A percentile compares a stretch with the other conserved stretches of the same genome.
phyloP scores from a whole-genome alignment of 1,140 invertebrate genomes.

The Anastrepha obliqua region DNA sequence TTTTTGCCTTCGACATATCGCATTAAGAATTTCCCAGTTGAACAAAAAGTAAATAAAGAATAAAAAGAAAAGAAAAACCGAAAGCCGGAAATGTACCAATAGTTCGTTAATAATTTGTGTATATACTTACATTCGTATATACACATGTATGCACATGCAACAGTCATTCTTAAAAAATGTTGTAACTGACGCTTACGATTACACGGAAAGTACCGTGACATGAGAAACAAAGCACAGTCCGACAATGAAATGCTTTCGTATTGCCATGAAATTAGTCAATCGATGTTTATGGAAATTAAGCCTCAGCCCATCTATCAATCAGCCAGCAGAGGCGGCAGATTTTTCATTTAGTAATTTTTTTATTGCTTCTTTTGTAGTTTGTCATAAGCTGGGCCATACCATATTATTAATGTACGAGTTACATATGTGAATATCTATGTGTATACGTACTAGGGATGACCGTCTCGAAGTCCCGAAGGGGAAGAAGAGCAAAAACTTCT shows the following conservation, averaged over 20 bases:
- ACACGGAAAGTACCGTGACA: neutral
- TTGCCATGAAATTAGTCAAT: neutral
- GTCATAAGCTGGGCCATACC: neutral
- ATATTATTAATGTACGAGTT: neutral
- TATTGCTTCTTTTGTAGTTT: neutral
- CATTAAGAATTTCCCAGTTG: neutral
- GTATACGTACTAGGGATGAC: too few species aligned
- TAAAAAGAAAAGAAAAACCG: neutral
- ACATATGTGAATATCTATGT: neutral
- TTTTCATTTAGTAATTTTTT: neutral
- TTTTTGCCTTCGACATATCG: constrained; percentile 1
- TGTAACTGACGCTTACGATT: neutral
- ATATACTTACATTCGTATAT: neutral
- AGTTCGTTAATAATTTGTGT: constrained; percentile 12
- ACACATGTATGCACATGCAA: too few species aligned
- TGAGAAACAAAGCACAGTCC: neutral
- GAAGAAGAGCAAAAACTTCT: too few species aligned
- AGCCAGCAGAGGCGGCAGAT: neutral
- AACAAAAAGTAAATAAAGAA: neutral
- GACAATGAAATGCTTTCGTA: constrained; percentile 6
- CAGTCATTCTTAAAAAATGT: too few species aligned
- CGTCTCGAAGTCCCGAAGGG: too few species aligned
- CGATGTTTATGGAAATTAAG: neutral
- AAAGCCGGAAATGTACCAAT: neutral
- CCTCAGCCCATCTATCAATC: neutral